Evolutionary conservation across 2,797 vertebrate species (phyloP).

Genomic region (Coregonus suidteri): DNA sequence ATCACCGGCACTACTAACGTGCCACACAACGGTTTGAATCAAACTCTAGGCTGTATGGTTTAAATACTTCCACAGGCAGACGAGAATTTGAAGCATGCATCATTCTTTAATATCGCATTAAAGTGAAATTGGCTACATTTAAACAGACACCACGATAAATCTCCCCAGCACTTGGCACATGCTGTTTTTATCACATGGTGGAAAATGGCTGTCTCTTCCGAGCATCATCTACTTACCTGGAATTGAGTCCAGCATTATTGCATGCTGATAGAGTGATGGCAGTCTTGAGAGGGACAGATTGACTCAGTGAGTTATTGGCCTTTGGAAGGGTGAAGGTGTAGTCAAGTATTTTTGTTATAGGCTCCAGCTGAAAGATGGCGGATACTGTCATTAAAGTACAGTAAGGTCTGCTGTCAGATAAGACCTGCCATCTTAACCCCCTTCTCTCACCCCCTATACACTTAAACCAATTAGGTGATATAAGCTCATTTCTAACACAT

Average conservation of each 20-base stretch:
- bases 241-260: slow-evolving; percentile 68
- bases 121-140: slow-evolving; percentile 80
- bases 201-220: slow-evolving; percentile 61
- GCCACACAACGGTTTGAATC: slow-evolving; percentile 40
- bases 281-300: slow-evolving; percentile 52
- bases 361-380: slow-evolving; percentile 14
- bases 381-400: not conserved
- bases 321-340: slow-evolving; percentile 69
- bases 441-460: not conserved
- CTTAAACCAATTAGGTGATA: not conserved
- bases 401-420: not conserved
- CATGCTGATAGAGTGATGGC: slow-evolving; percentile 61
- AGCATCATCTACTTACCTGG: slow-evolving; percentile 66
- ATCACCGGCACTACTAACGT: slow-evolving; percentile 58
- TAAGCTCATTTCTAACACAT: not conserved
- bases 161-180: slow-evolving; percentile 55
- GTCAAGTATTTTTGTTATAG: slow-evolving; percentile 50
- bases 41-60: slow-evolving; percentile 16
- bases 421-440: not conserved
- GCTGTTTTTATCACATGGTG: slow-evolving; percentile 51
- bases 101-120: slow-evolving; percentile 80
- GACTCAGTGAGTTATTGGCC: slow-evolving; percentile 59
- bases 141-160: slow-evolving; percentile 76
- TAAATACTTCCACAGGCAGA: slow-evolving; percentile 50
- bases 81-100: slow-evolving; percentile 66